Evolutionary conservation across 2,113 vertebrate species (phyloP).

Genomic region (Accipiter virgatus): DNA sequence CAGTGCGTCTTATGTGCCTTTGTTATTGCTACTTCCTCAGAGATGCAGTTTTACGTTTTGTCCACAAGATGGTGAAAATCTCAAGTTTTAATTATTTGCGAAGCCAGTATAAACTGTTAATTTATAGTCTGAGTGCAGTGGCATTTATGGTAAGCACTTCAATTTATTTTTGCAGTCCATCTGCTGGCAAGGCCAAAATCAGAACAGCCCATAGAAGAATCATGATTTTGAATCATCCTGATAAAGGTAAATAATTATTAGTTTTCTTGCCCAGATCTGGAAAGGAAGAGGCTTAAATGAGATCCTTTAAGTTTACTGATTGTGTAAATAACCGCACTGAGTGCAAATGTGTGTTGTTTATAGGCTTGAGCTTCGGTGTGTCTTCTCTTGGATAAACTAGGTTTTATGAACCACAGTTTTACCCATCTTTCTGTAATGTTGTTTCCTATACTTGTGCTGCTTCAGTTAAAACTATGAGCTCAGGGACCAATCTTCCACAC

Average conservation of each 20-base stretch:
- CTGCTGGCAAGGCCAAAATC: conserved; percentile 83
- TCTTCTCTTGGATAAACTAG: neutral
- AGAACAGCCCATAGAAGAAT: conserved; percentile 86
- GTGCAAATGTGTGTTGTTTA: neutral
- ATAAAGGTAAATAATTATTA: conserved; percentile 84
- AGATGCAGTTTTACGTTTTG: conserved; percentile 67
- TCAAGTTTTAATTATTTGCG: conserved; percentile 72
- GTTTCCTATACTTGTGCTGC: neutral
- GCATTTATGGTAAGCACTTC: conserved; percentile 60
- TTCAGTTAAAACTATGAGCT: neutral
- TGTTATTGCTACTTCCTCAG: conserved; percentile 6
- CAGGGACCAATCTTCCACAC: neutral
- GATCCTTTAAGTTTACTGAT: neutral
- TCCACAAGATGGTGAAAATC: conserved; percentile 82
- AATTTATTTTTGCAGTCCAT: conserved; percentile 79
- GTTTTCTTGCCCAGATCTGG: neutral
- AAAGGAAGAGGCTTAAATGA: neutral
- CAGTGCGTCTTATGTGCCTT: neutral
- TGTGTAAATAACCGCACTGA: neutral
- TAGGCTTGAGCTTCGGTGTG: neutral
- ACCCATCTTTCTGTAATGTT: neutral
- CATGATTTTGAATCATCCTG: conserved; percentile 95
- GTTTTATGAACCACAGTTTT: neutral
- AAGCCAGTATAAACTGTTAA: conserved; percentile 54
- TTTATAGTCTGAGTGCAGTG: conserved; percentile 48